These are phyloP conservation scores for Sminthopsis crassicaudata DNA, from an alignment of 2,113 vertebrate species.

Conservation along the genomic window DNA sequence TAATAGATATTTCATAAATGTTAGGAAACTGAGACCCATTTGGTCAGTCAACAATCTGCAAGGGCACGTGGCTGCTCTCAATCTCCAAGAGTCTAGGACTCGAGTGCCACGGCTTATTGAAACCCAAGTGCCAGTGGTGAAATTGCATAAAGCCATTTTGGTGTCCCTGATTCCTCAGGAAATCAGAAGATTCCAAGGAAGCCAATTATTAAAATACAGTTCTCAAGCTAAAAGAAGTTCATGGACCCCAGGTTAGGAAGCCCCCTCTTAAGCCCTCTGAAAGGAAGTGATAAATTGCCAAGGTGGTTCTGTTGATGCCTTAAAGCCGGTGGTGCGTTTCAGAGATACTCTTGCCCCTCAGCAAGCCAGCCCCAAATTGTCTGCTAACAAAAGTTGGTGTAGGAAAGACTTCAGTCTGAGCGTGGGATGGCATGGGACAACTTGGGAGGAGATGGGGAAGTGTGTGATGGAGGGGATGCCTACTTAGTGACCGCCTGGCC, in stretches of 20 bases:
- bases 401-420: background rate
- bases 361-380: constrained; percentile 94
- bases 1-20: background rate
- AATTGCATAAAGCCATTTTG: background rate
- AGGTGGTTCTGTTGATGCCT: background rate
- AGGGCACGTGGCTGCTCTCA: background rate
- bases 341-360: constrained; percentile 75
- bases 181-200: background rate
- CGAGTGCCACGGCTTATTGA: background rate
- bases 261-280: background rate
- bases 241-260: background rate
- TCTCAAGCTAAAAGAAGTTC: background rate
- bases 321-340: background rate
- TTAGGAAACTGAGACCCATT: background rate
- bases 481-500: background rate
- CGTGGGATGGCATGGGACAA: background rate
- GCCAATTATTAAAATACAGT: too few relatives aligned
- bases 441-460: background rate
- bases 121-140: background rate
- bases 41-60: background rate
- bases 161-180: background rate
- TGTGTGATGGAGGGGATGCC: background rate
- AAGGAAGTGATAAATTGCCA: background rate
- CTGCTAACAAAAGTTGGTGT: constrained; percentile 91
- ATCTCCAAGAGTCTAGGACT: background rate